A percentile compares a stretch with the other conserved stretches of the same genome.
phyloP scores from a whole-genome alignment of 2,113 vertebrate species.

The Callorhinus ursinus region DNA sequence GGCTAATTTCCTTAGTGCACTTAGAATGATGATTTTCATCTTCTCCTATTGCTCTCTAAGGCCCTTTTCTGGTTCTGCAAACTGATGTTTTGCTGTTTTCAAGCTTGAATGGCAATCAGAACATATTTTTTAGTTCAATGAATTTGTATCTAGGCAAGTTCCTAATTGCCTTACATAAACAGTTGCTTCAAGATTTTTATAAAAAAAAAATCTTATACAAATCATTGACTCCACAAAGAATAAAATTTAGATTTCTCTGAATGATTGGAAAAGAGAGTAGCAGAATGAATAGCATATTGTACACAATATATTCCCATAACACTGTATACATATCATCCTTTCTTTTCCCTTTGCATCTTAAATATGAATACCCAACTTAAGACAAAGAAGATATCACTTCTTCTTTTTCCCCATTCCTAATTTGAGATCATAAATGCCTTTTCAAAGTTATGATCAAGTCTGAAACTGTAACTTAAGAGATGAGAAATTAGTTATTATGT shows the following conservation, averaged over 20 bases:
- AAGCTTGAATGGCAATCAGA: slow-evolving; percentile 56
- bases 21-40: slow-evolving; percentile 31
- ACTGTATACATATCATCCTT: background rate
- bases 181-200: slow-evolving; percentile 24
- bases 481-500: background rate
- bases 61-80: slow-evolving; percentile 51
- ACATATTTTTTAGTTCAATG: slow-evolving; percentile 58
- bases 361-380: background rate
- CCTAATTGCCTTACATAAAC: slow-evolving; percentile 62
- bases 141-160: slow-evolving; percentile 60
- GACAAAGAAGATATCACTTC: background rate
- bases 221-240: background rate
- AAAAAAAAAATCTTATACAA: slow-evolving; percentile 35
- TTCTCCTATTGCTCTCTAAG: slow-evolving; percentile 26
- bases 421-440: background rate
- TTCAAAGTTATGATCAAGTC: background rate
- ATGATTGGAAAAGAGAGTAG: background rate
- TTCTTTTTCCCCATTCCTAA: background rate
- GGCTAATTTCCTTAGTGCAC: background rate
- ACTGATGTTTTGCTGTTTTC: slow-evolving; percentile 62
- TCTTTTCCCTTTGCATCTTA: background rate
- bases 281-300: background rate
- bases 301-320: background rate
- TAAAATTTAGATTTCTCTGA: slow-evolving; percentile 44
- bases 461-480: background rate